Evolutionary conservation across 2,797 vertebrate genomes (phyloP), one percentile per base, ranked within the genome.

Genomic region (Myotis myotis): DNA sequence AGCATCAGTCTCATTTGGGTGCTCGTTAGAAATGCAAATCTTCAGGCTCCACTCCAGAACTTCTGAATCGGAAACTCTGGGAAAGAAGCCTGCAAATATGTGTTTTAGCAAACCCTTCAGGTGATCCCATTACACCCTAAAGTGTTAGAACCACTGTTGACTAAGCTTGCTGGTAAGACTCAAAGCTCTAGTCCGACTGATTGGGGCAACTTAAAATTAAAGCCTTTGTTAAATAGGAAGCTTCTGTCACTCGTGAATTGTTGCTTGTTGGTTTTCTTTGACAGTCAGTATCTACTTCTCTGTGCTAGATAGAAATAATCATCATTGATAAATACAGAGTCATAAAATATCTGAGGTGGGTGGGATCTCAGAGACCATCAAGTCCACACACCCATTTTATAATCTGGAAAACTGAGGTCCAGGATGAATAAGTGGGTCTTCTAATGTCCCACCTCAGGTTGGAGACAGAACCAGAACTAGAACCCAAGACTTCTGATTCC

Each of bases 361-460:
- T 64, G 25, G 72, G 4, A 74, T 25, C 25, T 95, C 74, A 53
- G 38, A 70, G 23, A 89, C 20, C 49, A 44, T 60, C 47, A 84
- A 79, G 3, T 75, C 49, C 25, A 92, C 23, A 8, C 4, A 33
- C 53, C 47, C 60, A 80, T 70, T 86, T 71, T 53, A 71, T 33
- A 84, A 91, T 91, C 16, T 87, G 72, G 23, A 89, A 95, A 95
- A 81, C n/a, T 91, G 75, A 84, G n/a, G 16, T 51, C 36, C 10
- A 53, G 8, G 7, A 83, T 75, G 20, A n/a, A 9, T 13, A 38
- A 60, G 8, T 53, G 4, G 6, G 13, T 62, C 20, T 62, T 75
- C n/a, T 17, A 91, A 71, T 25, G 11, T 53, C 53, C 51, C 19
- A 23, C 19, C 51, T 78, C 47, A 82, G n/a, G 2, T 15, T 91